phyloP scores from a whole-genome alignment of 2,797 vertebrate genomes.

The Argentina silus region DNA sequence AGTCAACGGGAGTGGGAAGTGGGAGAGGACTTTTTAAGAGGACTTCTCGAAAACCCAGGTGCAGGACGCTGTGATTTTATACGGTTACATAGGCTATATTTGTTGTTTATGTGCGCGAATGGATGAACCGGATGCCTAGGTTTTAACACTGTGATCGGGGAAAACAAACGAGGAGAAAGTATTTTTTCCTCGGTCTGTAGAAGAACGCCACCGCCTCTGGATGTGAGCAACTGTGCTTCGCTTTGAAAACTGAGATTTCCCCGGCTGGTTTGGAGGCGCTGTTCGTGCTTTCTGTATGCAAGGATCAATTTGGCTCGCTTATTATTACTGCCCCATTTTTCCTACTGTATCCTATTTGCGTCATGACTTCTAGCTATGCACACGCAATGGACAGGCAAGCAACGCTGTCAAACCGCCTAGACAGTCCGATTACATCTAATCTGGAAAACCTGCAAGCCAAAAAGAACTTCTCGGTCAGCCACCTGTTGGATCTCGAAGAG shows the following conservation, averaged over 20 bases:
- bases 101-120: constrained; percentile 30
- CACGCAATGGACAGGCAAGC: constrained; percentile 94
- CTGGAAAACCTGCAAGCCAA: constrained; percentile 95
- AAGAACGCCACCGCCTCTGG: constrained; percentile 45
- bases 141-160: constrained; percentile 24
- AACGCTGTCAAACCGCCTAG: constrained; percentile 88
- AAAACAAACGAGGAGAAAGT: constrained; percentile 34
- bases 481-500: constrained; percentile 98
- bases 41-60: constrained; percentile 43
- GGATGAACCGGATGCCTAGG: constrained; percentile 58
- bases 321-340: constrained; percentile 33
- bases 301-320: constrained; percentile 58
- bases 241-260: constrained; percentile 46
- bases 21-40: constrained; percentile 57
- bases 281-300: constrained; percentile 56
- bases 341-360: constrained; percentile 60
- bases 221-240: constrained; percentile 53
- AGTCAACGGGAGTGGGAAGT: constrained; percentile 64
- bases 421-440: constrained; percentile 86
- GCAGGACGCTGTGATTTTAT: constrained; percentile 23
- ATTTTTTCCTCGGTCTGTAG: constrained; percentile 24
- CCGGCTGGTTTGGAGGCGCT: constrained; percentile 54
- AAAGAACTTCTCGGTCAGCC: constrained; percentile 99
- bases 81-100: constrained; percentile 14
- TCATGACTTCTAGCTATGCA: constrained; percentile 96